Percentiles rank a stretch among this genome's conserved stretches.
These are phyloP conservation scores for Scaptomyza tumidula DNA, from an alignment of 2,888 invertebrate genomes.

Conservation along the genomic window DNA sequence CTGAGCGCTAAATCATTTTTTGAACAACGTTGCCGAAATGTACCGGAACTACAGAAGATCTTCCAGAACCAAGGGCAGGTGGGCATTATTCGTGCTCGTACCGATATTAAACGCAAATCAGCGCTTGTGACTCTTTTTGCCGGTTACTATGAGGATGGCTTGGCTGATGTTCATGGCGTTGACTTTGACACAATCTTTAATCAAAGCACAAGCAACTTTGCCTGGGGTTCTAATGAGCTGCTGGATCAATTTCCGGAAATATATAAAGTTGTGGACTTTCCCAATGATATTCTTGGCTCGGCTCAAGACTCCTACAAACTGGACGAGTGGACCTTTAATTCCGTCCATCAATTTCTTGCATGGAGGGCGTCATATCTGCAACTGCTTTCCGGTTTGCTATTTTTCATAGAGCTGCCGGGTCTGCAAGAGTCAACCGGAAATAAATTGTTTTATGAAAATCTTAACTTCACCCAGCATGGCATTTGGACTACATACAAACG, in stretches of 20 bases:
- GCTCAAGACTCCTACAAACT: constrained; percentile 85
- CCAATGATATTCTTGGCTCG: constrained; percentile 89
- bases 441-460: constrained; percentile 92
- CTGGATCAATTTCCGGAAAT: constrained; percentile 87
- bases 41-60: constrained; percentile 73
- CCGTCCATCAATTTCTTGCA: constrained; percentile 87
- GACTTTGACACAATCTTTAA: constrained; percentile 98
- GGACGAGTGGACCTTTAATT: constrained; percentile 95
- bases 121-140: constrained; percentile 98
- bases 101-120: constrained; percentile 97
- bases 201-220: constrained; percentile 92
- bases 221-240: constrained; percentile 98
- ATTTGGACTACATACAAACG: constrained; percentile 88
- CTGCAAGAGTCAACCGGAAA: constrained; percentile 95
- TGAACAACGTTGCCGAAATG: constrained; percentile 69
- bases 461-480: constrained; percentile 91
- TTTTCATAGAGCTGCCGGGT: constrained; percentile 96
- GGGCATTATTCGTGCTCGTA: constrained; percentile 94
- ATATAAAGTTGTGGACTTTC: constrained; percentile 89
- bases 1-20: constrained; percentile 93
- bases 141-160: constrained; percentile 96
- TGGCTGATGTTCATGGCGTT: constrained; percentile 95
- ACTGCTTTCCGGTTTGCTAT: constrained; percentile 86
- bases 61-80: constrained; percentile 73
- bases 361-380: constrained; percentile 83